Percentiles rank a stretch among this genome's conserved stretches.
phyloP scores from a whole-genome alignment of 1,140 invertebrate genomes.

The Kradibia gibbosae region DNA sequence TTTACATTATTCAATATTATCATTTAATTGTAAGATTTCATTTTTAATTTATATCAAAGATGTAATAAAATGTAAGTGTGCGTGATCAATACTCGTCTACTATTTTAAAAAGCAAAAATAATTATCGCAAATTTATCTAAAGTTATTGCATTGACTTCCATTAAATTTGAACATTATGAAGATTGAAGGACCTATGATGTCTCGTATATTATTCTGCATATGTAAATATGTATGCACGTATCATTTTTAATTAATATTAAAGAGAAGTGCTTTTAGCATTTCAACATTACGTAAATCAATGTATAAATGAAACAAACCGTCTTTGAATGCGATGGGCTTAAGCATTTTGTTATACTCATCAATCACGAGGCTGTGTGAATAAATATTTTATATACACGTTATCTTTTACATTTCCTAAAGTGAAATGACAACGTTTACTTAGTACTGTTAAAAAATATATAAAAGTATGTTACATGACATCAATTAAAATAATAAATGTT shows the following conservation, averaged over 20 bases:
- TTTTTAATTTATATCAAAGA: conserved; percentile 31
- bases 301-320: conserved; percentile 30
- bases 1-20: conserved; percentile 16
- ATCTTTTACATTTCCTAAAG: conserved; percentile 42
- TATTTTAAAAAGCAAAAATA: conserved; percentile 25
- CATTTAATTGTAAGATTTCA: conserved; percentile 23
- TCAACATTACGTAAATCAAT: conserved; percentile 30
- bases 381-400: conserved; percentile 50
- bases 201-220: conserved; percentile 45
- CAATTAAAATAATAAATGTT: conserved; percentile 30
- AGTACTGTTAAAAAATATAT: conserved; percentile 29
- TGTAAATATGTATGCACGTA: conserved; percentile 51
- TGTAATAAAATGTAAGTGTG: conserved; percentile 20
- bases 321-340: conserved; percentile 43
- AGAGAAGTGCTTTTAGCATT: conserved; percentile 36
- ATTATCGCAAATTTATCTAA: conserved; percentile 36
- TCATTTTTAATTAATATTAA: conserved; percentile 40
- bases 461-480: conserved; percentile 32
- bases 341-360: conserved; percentile 53
- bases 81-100: conserved; percentile 15
- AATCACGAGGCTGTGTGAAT: conserved; percentile 54
- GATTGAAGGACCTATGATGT: conserved; percentile 39
- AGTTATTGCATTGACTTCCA: conserved; percentile 47
- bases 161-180: conserved; percentile 33
- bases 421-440: conserved; percentile 41